Percentiles rank a stretch among this genome's conserved stretches.
Evolutionary conservation across 2,797 vertebrate species (phyloP).

Genomic region (Forpus xanthops): DNA sequence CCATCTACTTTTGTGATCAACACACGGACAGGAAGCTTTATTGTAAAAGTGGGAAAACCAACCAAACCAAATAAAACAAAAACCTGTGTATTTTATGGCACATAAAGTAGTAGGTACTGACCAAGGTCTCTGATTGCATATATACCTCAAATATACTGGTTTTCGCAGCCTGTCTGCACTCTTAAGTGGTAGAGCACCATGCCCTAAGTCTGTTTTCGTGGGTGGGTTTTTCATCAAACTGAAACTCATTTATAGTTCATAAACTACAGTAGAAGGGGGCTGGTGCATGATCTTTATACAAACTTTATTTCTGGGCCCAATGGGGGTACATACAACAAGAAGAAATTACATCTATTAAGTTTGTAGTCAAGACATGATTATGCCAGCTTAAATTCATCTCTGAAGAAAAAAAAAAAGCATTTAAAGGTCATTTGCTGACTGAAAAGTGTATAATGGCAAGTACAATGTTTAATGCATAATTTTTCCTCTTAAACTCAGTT

Average conservation of each 20-base stretch:
- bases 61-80: background rate
- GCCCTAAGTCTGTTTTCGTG: background rate
- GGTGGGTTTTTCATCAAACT: background rate
- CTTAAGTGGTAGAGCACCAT: background rate
- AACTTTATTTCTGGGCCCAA: background rate
- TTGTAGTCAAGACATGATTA: conserved; percentile 2
- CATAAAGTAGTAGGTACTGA: background rate
- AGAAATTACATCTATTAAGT: background rate
- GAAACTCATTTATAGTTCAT: background rate
- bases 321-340: background rate
- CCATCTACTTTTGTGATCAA: background rate
- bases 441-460: background rate
- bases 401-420: background rate
- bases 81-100: background rate
- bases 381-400: background rate
- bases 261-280: background rate
- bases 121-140: background rate
- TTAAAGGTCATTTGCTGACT: conserved; percentile 26
- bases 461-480: background rate
- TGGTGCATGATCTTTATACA: background rate
- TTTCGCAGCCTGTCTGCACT: background rate
- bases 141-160: background rate
- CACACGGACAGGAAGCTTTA: background rate
- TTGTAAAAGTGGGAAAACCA: fast-evolving
- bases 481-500: background rate